phyloP scores from a whole-genome alignment of 2,888 invertebrate species.

The Vesta saturnalis region DNA sequence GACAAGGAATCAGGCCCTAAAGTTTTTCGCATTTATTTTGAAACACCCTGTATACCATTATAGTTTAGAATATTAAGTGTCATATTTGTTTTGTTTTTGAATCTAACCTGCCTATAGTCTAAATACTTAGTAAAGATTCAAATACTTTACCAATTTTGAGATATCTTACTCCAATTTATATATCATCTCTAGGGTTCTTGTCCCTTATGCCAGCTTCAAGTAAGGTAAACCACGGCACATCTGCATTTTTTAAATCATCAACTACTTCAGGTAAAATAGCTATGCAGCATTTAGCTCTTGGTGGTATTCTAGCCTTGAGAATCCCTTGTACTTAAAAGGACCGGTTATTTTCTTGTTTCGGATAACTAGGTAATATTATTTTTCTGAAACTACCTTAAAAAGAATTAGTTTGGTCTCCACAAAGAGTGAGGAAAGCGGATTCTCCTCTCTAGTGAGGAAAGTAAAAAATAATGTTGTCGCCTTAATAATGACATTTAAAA shows the following conservation, averaged over 20 bases:
- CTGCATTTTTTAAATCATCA: constrained; percentile 22
- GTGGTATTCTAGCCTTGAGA: background rate
- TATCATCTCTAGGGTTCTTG: constrained; percentile 28
- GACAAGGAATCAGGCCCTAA: too few relatives aligned
- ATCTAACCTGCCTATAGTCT: background rate
- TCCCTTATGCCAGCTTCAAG: constrained; percentile 29
- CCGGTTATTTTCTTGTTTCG: constrained; percentile 9
- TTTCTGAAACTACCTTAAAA: background rate
- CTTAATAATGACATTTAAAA: too few relatives aligned
- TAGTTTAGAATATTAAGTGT: background rate
- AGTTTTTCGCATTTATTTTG: too few relatives aligned
- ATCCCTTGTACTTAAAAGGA: constrained; percentile 6
- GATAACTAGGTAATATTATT: constrained; percentile 7
- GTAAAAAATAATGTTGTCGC: too few relatives aligned
- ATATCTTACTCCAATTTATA: constrained; percentile 19
- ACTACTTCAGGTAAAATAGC: constrained; percentile 17
- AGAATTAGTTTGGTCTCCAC: background rate
- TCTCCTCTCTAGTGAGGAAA: background rate
- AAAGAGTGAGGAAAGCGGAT: background rate
- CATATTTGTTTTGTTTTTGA: background rate
- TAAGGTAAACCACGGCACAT: constrained; percentile 28
- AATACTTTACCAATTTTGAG: background rate
- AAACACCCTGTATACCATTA: constrained; percentile 5
- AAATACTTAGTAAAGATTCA: background rate
- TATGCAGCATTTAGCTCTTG: background rate